These are phyloP conservation scores for Pygocentrus nattereri DNA, from an alignment of 2,797 vertebrate genomes.

Conservation along the genomic window DNA sequence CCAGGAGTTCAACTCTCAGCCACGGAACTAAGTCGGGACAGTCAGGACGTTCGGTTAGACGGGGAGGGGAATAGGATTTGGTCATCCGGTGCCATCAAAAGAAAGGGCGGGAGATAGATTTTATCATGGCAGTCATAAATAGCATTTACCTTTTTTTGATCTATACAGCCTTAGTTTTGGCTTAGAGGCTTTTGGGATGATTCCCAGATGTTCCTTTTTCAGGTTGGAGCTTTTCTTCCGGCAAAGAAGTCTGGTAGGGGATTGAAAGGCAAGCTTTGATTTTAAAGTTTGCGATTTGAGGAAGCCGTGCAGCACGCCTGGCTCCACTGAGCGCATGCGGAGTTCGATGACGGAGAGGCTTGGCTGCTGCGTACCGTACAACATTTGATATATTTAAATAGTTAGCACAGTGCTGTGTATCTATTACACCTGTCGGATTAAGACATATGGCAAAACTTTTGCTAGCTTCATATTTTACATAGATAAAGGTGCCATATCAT, in stretches of 20 bases:
- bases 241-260: neutral
- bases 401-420: conserved; percentile 17
- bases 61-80: neutral
- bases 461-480: conserved; percentile 27
- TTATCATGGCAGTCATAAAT: neutral
- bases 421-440: conserved; percentile 14
- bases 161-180: neutral
- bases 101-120: neutral
- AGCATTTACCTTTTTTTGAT: neutral
- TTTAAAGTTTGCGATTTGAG: neutral
- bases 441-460: conserved; percentile 15
- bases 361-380: neutral
- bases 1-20: conserved; percentile 97
- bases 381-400: conserved; percentile 28
- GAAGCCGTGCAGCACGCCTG: neutral
- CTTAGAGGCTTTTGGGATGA: neutral
- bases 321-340: conserved; percentile 28
- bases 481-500: conserved; percentile 7
- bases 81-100: neutral
- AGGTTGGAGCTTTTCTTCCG: neutral
- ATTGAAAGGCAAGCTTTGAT: neutral
- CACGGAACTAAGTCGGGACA: conserved; percentile 85
- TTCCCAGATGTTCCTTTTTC: neutral
- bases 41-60: neutral
- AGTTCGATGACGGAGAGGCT: neutral